phyloP scores from a whole-genome alignment of 2,797 vertebrate genomes.

The Coilia nasus region DNA sequence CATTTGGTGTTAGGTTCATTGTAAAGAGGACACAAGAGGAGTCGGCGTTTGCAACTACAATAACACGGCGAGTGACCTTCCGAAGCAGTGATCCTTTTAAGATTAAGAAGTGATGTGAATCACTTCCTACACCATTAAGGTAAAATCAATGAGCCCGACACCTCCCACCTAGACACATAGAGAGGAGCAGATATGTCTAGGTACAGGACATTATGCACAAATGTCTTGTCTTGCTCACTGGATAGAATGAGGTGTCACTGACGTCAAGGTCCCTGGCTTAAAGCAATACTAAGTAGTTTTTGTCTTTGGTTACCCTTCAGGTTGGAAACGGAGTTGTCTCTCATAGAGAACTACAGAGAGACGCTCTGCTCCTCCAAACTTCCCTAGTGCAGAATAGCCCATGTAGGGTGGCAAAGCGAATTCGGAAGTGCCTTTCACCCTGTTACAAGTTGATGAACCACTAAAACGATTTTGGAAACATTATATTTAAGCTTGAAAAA shows the following conservation, averaged over 20 bases:
- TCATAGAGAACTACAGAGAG: too few relatives aligned
- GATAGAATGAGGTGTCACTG: neutral
- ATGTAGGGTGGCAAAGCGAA: too few relatives aligned
- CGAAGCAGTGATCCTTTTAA: constrained; percentile 7
- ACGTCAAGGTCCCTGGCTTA: neutral
- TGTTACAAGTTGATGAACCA: too few relatives aligned
- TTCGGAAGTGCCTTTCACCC: too few relatives aligned
- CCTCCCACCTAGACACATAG: neutral
- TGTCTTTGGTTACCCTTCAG: too few relatives aligned
- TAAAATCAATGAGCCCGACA: neutral
- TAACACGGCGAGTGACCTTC: neutral
- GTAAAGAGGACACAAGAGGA: constrained; percentile 28
- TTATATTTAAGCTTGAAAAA: too few relatives aligned
- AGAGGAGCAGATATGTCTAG: neutral
- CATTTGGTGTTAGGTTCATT: neutral
- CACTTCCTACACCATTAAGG: neutral
- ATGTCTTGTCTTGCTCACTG: neutral
- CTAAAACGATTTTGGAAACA: too few relatives aligned
- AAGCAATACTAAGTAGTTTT: too few relatives aligned
- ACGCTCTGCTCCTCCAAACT: too few relatives aligned
- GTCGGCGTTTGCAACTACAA: neutral
- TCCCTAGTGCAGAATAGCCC: too few relatives aligned
- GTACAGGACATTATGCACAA: neutral
- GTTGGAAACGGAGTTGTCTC: too few relatives aligned
- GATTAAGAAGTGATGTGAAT: constrained; percentile 11